Conservation (phyloP, 2,797 vertebrate genomes). For the Cirrhinus molitorella region DNA sequence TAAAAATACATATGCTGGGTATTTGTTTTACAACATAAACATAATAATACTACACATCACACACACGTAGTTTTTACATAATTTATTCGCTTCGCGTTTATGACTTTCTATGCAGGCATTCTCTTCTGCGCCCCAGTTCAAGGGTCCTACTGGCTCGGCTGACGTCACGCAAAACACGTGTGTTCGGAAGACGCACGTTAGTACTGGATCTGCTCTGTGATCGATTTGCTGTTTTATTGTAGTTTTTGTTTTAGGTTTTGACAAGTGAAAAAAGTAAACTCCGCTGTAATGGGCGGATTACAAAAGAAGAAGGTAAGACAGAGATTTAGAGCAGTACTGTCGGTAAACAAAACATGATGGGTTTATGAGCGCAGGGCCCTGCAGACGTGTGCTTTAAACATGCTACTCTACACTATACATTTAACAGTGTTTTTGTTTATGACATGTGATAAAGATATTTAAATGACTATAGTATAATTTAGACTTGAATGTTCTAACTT, state of each 20-base stretch:
- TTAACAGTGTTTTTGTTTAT: neutral
- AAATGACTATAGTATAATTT: neutral
- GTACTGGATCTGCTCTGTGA: neutral
- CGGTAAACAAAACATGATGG: slow-evolving; percentile 7
- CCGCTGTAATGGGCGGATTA: slow-evolving; percentile 77
- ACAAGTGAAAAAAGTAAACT: neutral
- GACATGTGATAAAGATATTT: neutral
- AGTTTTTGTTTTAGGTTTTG: slow-evolving; percentile 16
- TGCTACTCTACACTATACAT: neutral
- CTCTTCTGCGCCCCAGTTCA: neutral
- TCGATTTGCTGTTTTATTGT: neutral
- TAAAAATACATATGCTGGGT: neutral
- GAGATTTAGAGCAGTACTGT: slow-evolving; percentile 19
- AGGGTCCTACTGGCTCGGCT: slow-evolving; percentile 44
- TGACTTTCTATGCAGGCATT: slow-evolving; percentile 56
- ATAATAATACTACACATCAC: too few relatives aligned
- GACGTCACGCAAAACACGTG: slow-evolving; percentile 59
- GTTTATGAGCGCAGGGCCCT: neutral
- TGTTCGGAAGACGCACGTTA: slow-evolving; percentile 43
- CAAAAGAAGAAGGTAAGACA: slow-evolving; percentile 83
- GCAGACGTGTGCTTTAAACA: neutral
- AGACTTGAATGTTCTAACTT: neutral
- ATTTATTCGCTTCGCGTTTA: too few relatives aligned
- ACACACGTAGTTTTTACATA: too few relatives aligned
- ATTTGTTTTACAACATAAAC: neutral